These are phyloP conservation scores for Heteractis magnifica DNA, from an alignment of 92 coral and sea anemone genomes.

Conservation along the genomic window DNA sequence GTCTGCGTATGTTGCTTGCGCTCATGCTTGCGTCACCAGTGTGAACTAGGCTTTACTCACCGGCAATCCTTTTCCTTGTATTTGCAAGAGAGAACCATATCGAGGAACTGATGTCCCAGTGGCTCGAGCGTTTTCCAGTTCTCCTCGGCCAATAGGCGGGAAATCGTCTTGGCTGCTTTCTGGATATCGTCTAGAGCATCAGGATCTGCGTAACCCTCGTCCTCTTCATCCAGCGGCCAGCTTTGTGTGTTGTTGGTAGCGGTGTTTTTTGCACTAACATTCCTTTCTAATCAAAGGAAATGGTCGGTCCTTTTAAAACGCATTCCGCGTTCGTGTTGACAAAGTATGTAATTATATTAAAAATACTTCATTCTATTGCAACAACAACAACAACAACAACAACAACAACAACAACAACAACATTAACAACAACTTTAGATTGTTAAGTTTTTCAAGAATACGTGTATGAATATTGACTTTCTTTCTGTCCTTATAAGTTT, in stretches of 20 bases:
- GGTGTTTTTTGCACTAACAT: neutral
- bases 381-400: too few species aligned
- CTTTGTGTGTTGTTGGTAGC: neutral
- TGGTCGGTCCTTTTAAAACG: too few species aligned
- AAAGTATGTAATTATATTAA: too few species aligned
- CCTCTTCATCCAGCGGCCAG: neutral
- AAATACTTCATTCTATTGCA: too few species aligned
- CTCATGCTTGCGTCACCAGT: too few species aligned
- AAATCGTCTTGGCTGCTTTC: neutral
- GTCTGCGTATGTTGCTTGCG: too few species aligned
- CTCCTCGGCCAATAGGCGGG: constrained; percentile 1
- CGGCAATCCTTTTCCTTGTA: constrained; percentile 56
- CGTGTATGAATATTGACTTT: too few species aligned
- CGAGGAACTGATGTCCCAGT: constrained; percentile 60
- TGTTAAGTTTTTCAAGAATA: too few species aligned
- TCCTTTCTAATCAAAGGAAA: neutral
- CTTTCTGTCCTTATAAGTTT: too few species aligned
- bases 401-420: too few species aligned
- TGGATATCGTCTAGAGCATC: neutral
- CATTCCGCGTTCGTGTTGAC: too few species aligned
- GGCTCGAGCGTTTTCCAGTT: neutral
- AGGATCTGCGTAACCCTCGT: neutral
- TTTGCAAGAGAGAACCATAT: constrained; percentile 54
- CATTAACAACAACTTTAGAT: too few species aligned
- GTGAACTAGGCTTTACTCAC: neutral